Percentiles rank a stretch among this genome's conserved stretches.
phyloP scores from a whole-genome alignment of 2,888 invertebrate genomes.

The Brenthis hecate region DNA sequence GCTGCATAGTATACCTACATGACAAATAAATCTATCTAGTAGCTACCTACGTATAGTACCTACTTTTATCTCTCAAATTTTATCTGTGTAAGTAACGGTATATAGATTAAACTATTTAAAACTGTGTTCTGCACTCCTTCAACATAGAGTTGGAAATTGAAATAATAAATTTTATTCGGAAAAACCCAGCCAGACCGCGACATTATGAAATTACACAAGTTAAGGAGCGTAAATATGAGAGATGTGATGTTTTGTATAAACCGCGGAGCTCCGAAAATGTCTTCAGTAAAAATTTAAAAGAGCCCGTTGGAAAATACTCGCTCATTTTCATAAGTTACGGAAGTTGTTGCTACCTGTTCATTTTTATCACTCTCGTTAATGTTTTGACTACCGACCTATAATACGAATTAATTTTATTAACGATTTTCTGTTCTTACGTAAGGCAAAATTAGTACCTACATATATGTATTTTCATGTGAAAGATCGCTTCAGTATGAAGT shows the following conservation, averaged over 20 bases:
- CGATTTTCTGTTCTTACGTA: not conserved
- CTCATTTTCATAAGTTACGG: constrained; percentile 59
- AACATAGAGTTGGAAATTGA: constrained; percentile 20
- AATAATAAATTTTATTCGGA: constrained; percentile 24
- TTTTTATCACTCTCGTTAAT: constrained; percentile 54
- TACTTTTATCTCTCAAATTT: constrained; percentile 3
- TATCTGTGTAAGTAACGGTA: constrained; percentile 4
- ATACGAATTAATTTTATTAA: constrained; percentile 11
- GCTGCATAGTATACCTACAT: too few relatives aligned
- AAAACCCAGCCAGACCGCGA: constrained; percentile 35
- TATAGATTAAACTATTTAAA: not conserved
- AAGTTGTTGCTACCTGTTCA: constrained; percentile 44
- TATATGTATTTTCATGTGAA: not conserved
- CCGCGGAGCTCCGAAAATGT: constrained; percentile 66
- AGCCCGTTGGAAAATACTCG: constrained; percentile 57
- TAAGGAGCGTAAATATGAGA: constrained; percentile 53
- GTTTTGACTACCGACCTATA: constrained; percentile 46
- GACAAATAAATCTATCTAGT: not conserved
- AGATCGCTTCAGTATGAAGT: not conserved
- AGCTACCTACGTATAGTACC: not conserved
- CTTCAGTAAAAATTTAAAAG: constrained; percentile 61
- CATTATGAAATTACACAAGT: constrained; percentile 53
- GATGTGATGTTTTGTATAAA: constrained; percentile 59
- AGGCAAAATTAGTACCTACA: not conserved
- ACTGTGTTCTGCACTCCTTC: not conserved